Percentiles rank a stretch among this genome's conserved stretches.
Evolutionary conservation across 2,113 vertebrate species (phyloP).

Genomic region (Corynorhinus townsendii): DNA sequence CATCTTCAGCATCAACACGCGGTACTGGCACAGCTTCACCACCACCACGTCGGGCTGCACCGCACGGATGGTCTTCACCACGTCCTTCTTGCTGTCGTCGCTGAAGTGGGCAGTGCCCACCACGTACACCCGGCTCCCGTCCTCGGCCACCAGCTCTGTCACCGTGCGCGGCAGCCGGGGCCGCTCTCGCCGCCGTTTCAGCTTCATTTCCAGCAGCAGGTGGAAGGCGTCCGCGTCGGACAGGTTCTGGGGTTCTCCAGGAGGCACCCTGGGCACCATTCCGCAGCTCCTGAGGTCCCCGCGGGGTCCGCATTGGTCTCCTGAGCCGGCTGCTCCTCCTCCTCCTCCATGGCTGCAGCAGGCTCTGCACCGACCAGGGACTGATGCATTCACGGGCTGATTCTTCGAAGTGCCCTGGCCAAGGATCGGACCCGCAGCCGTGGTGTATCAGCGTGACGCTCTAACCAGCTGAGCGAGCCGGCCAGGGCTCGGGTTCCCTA

Average conservation of each 20-base stretch:
- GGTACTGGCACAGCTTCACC: slow-evolving; percentile 96
- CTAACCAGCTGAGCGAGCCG: no score
- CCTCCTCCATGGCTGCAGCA: slow-evolving; percentile 46
- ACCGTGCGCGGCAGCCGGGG: slow-evolving; percentile 92
- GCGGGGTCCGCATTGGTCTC: slow-evolving; percentile 71
- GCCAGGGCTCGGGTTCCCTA: no score
- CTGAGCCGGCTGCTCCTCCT: not conserved
- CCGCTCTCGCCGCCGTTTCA: slow-evolving; percentile 87
- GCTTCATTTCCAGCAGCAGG: slow-evolving; percentile 92
- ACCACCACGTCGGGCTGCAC: slow-evolving; percentile 98
- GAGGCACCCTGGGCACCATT: slow-evolving; percentile 72
- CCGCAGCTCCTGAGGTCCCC: slow-evolving; percentile 63
- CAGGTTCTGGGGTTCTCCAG: slow-evolving; percentile 78
- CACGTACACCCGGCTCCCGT: slow-evolving; percentile 94
- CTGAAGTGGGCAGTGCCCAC: slow-evolving; percentile 99
- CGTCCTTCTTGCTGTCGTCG: slow-evolving; percentile 96
- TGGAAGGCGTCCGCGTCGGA: slow-evolving; percentile 91
- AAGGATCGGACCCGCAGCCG: not conserved
- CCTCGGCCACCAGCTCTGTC: slow-evolving; percentile 88
- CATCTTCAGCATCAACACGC: slow-evolving; percentile 98
- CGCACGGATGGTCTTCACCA: slow-evolving; percentile 94
- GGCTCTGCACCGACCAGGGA: not conserved
- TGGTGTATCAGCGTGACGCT: not conserved
- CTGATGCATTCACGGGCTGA: not conserved
- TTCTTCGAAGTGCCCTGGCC: no score